Base-by-base conservation (phyloP, 2,797 vertebrate genomes). In the Poecilia velifera region DNA sequence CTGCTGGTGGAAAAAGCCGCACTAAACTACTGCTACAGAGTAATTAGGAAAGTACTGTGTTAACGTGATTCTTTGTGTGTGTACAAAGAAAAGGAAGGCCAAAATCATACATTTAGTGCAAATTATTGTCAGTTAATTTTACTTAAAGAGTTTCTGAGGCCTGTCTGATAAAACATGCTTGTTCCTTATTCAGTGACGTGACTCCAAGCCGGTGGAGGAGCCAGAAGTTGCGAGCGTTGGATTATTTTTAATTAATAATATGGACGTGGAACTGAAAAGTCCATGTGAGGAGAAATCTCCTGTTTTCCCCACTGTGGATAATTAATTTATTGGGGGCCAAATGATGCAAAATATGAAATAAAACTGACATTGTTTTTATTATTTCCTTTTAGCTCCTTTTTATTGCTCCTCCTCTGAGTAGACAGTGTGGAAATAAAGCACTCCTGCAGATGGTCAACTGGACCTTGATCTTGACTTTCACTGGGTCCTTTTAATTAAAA, bases 1-100 rank as follows among this genome's bases (percentile, higher is more conserved):
- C 93, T 92, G 81, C 28, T 91, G 93, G 87, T 4, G 4, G 4
- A 1, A 59, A 71, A 12, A 0, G 41, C 31, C 13, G 41, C 73
- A 81, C 0, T 73, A 6, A 73, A 51, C 47, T 28, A 18, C n/a
- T 20, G 57, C 5, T 10, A 28, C 3, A 4, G 13, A 46, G 6
- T 6, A 62, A 28, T 41, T 6, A n/a, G 22, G 45, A 36, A 13
- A n/a, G 18, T 4, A 71, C 4, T 6, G 3, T 2, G 20, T 53
- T 53, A 53, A 53, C 22, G 22, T 53, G 51, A 53, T 53, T 25
- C 7, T 53, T 53, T 53, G 22, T 3, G 2, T 53, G 49, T 53
- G 51, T 13, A 25, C 4, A 41, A 41, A 39, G 31, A 64, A 8
- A 64, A 34, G 1, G 14, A 18, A 34, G 14, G 57, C 14, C 16